These are phyloP conservation scores for Paraplagusia blochii DNA, from an alignment of 2,113 vertebrate genomes.

Conservation along the genomic window DNA sequence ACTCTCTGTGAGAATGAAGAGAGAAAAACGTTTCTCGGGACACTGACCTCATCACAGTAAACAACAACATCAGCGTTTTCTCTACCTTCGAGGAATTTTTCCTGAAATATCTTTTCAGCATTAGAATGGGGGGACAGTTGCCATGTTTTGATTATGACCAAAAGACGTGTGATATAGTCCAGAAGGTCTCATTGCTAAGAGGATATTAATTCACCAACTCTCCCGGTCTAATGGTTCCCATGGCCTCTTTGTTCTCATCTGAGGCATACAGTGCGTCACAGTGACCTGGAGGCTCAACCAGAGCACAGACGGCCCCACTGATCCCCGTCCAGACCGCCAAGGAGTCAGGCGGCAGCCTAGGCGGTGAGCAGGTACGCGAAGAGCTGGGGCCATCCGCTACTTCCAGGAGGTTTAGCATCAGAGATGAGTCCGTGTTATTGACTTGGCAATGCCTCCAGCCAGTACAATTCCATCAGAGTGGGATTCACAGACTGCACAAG, in stretches of 20 bases:
- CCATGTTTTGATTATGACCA: conserved; percentile 36
- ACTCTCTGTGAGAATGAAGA: conserved; percentile 3
- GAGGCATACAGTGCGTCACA: conserved; percentile 36
- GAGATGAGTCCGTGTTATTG: conserved; percentile 70
- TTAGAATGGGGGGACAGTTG: conserved; percentile 24
- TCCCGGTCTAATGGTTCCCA: conserved; percentile 36
- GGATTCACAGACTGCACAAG: conserved; percentile 54
- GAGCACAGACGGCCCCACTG: conserved; percentile 34
- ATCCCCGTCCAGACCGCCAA: conserved; percentile 44
- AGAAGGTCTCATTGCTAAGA: conserved; percentile 30
- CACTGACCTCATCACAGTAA: too few relatives aligned
- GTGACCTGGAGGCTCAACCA: conserved; percentile 33
- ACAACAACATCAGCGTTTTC: conserved; percentile 62
- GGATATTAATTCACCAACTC: conserved; percentile 44
- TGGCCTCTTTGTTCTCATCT: conserved; percentile 28
- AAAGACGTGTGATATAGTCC: conserved; percentile 26
- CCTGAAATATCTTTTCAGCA: conserved; percentile 37
- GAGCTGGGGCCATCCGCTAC: conserved; percentile 41
- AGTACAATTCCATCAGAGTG: conserved; percentile 60
- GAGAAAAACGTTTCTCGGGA: too few relatives aligned
- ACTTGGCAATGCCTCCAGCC: conserved; percentile 64
- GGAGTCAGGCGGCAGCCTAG: conserved; percentile 40
- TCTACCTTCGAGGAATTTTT: conserved; percentile 59
- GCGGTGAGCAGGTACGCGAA: conserved; percentile 51
- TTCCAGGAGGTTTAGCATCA: conserved; percentile 67